phyloP scores from a whole-genome alignment of 2,797 vertebrate species.

The Prionace glauca region DNA sequence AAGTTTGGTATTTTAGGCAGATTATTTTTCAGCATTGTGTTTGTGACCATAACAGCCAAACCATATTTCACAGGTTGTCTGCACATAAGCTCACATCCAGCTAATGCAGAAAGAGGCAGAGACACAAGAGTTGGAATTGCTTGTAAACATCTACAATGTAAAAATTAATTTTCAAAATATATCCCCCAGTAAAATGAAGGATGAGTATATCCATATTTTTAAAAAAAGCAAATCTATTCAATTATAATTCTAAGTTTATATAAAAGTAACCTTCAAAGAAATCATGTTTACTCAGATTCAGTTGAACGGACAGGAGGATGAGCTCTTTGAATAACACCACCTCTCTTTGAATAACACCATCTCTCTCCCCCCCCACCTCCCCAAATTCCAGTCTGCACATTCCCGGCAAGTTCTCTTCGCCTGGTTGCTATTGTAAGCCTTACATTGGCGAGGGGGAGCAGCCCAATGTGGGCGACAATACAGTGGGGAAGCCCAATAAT shows the following conservation, averaged over 20 bases:
- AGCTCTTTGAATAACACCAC: background rate
- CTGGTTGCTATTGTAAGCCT: too few relatives aligned
- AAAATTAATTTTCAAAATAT: background rate
- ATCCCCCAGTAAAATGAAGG: background rate
- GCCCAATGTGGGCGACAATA: too few relatives aligned
- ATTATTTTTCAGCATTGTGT: background rate
- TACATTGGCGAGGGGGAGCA: too few relatives aligned
- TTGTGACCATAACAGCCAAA: background rate
- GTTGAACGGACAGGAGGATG: background rate
- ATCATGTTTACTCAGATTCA: background rate
- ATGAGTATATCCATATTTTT: background rate
- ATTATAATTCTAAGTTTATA: background rate
- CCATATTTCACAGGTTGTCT: background rate
- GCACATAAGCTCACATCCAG: background rate
- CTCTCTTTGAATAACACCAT: too few relatives aligned
- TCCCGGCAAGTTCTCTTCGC: too few relatives aligned
- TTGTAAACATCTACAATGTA: background rate
- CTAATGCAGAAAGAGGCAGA: background rate
- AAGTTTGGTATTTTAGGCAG: background rate
- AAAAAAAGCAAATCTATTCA: background rate
- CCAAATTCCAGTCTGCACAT: too few relatives aligned
- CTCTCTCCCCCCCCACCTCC: too few relatives aligned
- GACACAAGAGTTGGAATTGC: background rate
- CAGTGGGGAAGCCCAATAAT: too few relatives aligned
- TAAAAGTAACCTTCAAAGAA: background rate